A percentile compares a stretch with the other conserved stretches of the same genome.
Evolutionary conservation across 2,888 invertebrate genomes (phyloP).

Genomic region (Nudaria mundana): DNA sequence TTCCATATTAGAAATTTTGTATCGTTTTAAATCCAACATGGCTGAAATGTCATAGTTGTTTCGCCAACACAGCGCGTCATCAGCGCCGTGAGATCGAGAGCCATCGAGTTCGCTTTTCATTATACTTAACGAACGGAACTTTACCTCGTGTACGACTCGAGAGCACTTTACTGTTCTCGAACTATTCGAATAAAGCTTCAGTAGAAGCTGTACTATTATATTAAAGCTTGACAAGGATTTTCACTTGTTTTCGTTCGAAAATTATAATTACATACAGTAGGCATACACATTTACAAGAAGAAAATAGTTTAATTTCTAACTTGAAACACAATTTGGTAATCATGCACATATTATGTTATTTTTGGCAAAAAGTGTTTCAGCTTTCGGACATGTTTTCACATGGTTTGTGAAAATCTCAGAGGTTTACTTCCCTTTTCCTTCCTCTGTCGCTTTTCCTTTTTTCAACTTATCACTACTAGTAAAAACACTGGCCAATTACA

Average conservation of each 20-base stretch:
- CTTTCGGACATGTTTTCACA: too few species aligned
- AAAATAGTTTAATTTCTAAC: background rate
- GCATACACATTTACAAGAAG: too few species aligned
- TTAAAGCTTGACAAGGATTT: background rate
- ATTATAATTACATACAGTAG: too few species aligned
- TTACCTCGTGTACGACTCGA: constrained; percentile 33
- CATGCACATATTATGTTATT: too few species aligned
- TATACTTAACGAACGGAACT: constrained; percentile 45
- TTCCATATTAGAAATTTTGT: too few species aligned
- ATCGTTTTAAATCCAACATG: constrained; percentile 22
- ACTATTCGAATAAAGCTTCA: constrained; percentile 19
- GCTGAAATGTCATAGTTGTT: constrained; percentile 47
- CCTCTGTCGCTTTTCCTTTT: too few species aligned
- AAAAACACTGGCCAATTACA: too few species aligned
- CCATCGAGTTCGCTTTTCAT: constrained; percentile 48
- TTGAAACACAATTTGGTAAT: background rate
- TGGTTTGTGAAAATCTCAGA: too few species aligned
- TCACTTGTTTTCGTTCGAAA: background rate
- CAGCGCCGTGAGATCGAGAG: constrained; percentile 40
- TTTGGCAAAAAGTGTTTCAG: too few species aligned
- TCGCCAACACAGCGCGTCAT: constrained; percentile 52
- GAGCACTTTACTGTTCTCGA: constrained; percentile 24
- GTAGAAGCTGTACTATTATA: constrained; percentile 5
- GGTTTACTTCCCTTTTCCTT: too few species aligned
- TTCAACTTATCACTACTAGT: too few species aligned